phyloP scores from a whole-genome alignment of 2,888 invertebrate genomes.

The Heliconius ethilla region DNA sequence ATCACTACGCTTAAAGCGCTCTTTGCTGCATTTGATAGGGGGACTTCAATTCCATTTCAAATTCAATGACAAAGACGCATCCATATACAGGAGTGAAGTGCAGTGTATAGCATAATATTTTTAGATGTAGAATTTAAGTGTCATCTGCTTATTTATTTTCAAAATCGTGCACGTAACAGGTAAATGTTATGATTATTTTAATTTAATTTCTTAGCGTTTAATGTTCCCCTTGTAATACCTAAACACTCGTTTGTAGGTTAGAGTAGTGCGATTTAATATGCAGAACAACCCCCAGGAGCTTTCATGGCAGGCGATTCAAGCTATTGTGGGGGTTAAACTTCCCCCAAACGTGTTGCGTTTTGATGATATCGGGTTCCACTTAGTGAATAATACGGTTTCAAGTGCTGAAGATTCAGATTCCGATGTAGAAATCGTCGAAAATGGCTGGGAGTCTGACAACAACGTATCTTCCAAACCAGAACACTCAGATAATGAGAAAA shows the following conservation, averaged over 20 bases:
- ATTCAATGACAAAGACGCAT: slow-evolving; percentile 52
- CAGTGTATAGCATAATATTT: slow-evolving; percentile 77
- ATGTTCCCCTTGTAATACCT: slow-evolving; percentile 65
- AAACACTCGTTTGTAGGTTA: slow-evolving; percentile 81
- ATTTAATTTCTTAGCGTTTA: slow-evolving; percentile 40
- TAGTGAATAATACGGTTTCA: slow-evolving; percentile 74
- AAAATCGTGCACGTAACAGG: slow-evolving; percentile 69
- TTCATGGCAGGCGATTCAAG: slow-evolving; percentile 82
- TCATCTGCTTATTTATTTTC: slow-evolving; percentile 68
- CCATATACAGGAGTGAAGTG: slow-evolving; percentile 51
- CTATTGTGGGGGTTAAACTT: slow-evolving; percentile 81
- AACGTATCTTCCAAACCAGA: slow-evolving; percentile 75
- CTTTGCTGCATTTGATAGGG: slow-evolving; percentile 27
- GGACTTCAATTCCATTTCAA: slow-evolving; percentile 41
- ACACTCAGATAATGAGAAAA: slow-evolving; percentile 77
- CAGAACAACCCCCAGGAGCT: slow-evolving; percentile 83
- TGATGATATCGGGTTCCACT: slow-evolving; percentile 79
- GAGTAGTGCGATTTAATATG: slow-evolving; percentile 81
- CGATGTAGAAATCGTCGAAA: slow-evolving; percentile 80
- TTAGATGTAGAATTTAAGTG: slow-evolving; percentile 82
- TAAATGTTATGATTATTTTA: slow-evolving; percentile 58
- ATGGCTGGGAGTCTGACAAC: slow-evolving; percentile 79
- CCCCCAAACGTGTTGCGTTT: slow-evolving; percentile 79
- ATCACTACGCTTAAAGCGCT: slow-evolving; percentile 33
- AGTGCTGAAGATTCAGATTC: slow-evolving; percentile 79